Conservation (phyloP, 2,797 vertebrate species). For the Tangara arthus region DNA sequence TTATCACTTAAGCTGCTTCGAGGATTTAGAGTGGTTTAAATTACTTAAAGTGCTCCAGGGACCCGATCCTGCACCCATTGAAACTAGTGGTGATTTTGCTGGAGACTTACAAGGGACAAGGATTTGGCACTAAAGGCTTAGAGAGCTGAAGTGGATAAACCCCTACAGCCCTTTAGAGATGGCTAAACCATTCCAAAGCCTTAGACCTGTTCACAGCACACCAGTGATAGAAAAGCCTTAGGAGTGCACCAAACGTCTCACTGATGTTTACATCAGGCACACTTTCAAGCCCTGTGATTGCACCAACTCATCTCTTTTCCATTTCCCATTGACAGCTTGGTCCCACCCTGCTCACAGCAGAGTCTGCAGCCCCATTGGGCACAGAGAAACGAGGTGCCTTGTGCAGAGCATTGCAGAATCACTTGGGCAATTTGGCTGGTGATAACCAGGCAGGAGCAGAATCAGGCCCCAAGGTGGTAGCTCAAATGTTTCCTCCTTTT, state of each 20-base stretch:
- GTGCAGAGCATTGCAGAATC: not conserved
- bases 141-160: slow-evolving; percentile 41
- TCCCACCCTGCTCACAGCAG: not conserved
- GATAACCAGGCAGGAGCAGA: not conserved
- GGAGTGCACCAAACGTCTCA: fast-evolving
- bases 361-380: not conserved
- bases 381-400: not conserved
- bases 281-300: not conserved
- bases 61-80: slow-evolving; percentile 9
- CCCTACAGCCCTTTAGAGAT: slow-evolving; percentile 5
- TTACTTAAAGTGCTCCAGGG: slow-evolving; percentile 51
- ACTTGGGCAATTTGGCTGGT: not conserved
- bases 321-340: not conserved
- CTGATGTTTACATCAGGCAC: not conserved
- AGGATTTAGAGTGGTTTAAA: slow-evolving; percentile 57
- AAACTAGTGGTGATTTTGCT: not conserved
- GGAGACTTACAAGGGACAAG: slow-evolving; percentile 14
- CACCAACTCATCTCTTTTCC: not conserved
- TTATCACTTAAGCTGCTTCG: slow-evolving; percentile 58
- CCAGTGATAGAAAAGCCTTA: not conserved
- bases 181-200: slow-evolving; percentile 34
- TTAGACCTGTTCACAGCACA: not conserved
- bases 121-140: slow-evolving; percentile 50
- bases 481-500: not conserved
- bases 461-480: not conserved